Evolutionary conservation across 64 coral and sea anemone genomes (phyloP).

Genomic region (Actinia tenebrosa): DNA sequence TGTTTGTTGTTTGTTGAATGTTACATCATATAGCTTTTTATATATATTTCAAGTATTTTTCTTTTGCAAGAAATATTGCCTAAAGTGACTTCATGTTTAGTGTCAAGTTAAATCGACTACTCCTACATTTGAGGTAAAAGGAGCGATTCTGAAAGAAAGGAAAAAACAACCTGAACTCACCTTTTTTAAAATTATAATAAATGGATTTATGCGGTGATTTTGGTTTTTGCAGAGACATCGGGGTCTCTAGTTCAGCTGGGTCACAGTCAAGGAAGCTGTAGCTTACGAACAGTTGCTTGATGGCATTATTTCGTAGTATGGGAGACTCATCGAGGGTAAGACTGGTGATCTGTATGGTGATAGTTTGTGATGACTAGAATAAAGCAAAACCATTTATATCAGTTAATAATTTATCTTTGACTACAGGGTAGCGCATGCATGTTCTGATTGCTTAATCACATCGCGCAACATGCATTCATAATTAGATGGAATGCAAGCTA

Average conservation of each 20-base stretch:
- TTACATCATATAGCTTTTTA: no score
- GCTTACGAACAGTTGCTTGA: conserved; percentile 76
- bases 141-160: not conserved
- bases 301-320: conserved; percentile 47
- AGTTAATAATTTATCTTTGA: not conserved
- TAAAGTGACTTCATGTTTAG: no score
- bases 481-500: no score
- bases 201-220: conserved; percentile 53
- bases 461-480: no score
- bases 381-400: not conserved
- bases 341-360: conserved; percentile 77
- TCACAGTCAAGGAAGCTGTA: conserved; percentile 94
- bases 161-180: conserved; percentile 12
- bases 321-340: conserved; percentile 62
- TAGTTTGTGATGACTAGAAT: conserved; percentile 40
- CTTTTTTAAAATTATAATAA: conserved; percentile 92
- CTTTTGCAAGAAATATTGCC: no score
- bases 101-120: no score
- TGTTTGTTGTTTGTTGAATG: no score
- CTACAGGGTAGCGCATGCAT: no score
- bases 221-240: conserved; percentile 88
- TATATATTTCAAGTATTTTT: no score
- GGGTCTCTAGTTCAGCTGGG: conserved; percentile 92
- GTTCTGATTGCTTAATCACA: no score
- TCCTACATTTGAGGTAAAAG: no score